Evolutionary conservation across 2,113 vertebrate species (phyloP).

Genomic region (Pteronura brasiliensis): DNA sequence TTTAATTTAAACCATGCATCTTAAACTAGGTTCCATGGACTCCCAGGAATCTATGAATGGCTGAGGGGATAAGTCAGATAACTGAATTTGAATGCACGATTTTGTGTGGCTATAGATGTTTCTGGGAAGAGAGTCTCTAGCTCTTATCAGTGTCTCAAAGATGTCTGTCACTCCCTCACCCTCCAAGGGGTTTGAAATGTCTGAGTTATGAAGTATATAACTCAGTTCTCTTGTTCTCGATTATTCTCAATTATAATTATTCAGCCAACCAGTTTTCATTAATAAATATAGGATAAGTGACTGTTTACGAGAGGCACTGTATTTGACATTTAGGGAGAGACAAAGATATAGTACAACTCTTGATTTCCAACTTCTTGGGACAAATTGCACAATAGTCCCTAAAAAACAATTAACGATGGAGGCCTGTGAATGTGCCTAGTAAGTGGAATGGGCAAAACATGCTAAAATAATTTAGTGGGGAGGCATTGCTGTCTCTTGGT

Average conservation of each 20-base stretch:
- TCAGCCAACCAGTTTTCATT: neutral
- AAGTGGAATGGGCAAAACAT: neutral
- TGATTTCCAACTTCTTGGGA: neutral
- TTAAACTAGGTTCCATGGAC: neutral
- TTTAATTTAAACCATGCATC: neutral
- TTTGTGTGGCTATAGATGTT: neutral
- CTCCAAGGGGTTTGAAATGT: neutral
- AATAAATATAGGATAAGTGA: neutral
- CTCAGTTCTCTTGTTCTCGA: neutral
- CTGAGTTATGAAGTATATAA: neutral
- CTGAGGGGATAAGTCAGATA: neutral
- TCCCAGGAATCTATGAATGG: neutral
- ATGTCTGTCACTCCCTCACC: neutral
- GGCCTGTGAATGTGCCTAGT: neutral
- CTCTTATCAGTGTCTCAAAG: neutral
- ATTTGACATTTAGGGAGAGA: neutral
- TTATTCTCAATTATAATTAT: neutral
- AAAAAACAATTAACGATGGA: neutral
- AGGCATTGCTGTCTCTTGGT: neutral
- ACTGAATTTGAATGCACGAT: neutral
- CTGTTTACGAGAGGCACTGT: neutral
- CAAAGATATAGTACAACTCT: neutral
- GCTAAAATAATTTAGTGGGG: neutral
- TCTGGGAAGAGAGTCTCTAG: neutral
- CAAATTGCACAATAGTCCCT: neutral